Evolutionary conservation across 2,797 vertebrate genomes (phyloP), one percentile per base, ranked within the genome.

Genomic region (Melopsittacus undulatus): DNA sequence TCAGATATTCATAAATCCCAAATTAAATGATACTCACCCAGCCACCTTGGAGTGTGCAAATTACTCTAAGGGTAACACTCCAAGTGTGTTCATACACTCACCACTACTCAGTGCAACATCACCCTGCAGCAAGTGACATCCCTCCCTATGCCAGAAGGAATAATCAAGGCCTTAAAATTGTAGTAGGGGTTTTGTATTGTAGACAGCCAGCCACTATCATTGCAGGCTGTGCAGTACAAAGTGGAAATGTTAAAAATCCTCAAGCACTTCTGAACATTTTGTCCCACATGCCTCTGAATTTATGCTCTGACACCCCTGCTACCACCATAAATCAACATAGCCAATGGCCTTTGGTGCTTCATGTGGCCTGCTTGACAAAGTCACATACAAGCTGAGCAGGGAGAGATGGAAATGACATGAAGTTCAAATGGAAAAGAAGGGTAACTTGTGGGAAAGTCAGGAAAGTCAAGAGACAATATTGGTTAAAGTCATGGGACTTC

Each of bases 281-380:
- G 17, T 59, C 15, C n/a, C 21, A 21, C 0, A 1, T 59, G 21
- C 5, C 16, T 81, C 49, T 61, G 43, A 40, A 46, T 1, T 59
- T 63, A 18, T 0, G 11, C 11, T 77, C 27, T 73, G 10, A 22
- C 14, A 80, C 87, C 22, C 42, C 61, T 13, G 2, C 4, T 85
- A 74, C 34, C 26, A n/a, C 16, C 1, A 0, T 36, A 57, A 36
- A 64, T 49, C 5, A 5, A n/a, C 1, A 11, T 52, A 68, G 63
- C 5, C 23, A n/a, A 13, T 8, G 4, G 24, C 30, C 21, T 17
- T 16, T 1, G 1, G 22, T 56, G 24, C 16, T 83, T 77, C 19
- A 10, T 0, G 0, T n/a, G 8, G 9, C 24, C 46, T 84, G 6
- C 45, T 52, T 48, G 45, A 27, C 26, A 45, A 18, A 38, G 40